Conservation (phyloP, 2,888 invertebrate genomes). For the Zelleria hepariella region DNA sequence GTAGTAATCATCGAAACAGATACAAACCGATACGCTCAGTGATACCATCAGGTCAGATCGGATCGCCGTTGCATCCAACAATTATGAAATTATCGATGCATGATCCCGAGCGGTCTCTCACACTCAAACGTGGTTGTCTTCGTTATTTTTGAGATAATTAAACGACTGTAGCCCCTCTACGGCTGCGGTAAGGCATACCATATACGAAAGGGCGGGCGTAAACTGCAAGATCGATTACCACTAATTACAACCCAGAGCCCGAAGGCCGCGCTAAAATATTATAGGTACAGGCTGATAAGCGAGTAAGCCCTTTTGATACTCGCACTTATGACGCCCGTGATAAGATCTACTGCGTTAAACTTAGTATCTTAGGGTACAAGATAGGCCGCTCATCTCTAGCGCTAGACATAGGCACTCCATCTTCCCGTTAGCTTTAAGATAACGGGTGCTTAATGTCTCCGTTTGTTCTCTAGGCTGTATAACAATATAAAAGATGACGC, state of each 20-base stretch:
- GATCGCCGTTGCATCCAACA: too few relatives aligned
- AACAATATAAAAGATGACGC: neutral
- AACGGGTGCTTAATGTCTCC: constrained; percentile 3
- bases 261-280: constrained; percentile 6
- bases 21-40: neutral
- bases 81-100: neutral
- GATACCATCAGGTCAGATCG: neutral
- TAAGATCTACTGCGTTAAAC: neutral
- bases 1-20: neutral
- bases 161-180: constrained; percentile 29
- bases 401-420: constrained; percentile 14
- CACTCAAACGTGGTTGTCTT: neutral
- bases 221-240: constrained; percentile 64
- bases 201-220: constrained; percentile 47
- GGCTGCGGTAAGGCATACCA: constrained; percentile 27
- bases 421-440: constrained; percentile 14
- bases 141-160: neutral
- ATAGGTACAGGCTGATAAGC: neutral
- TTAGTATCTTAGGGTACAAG: neutral
- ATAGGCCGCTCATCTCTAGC: constrained; percentile 16
- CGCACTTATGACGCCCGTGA: neutral
- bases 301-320: neutral
- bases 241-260: constrained; percentile 51
- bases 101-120: neutral
- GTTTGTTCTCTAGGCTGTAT: neutral